A percentile compares a stretch with the other conserved stretches of the same genome.
These are phyloP conservation scores for Protonemura montana DNA, from an alignment of 2,888 invertebrate genomes.

Conservation along the genomic window DNA sequence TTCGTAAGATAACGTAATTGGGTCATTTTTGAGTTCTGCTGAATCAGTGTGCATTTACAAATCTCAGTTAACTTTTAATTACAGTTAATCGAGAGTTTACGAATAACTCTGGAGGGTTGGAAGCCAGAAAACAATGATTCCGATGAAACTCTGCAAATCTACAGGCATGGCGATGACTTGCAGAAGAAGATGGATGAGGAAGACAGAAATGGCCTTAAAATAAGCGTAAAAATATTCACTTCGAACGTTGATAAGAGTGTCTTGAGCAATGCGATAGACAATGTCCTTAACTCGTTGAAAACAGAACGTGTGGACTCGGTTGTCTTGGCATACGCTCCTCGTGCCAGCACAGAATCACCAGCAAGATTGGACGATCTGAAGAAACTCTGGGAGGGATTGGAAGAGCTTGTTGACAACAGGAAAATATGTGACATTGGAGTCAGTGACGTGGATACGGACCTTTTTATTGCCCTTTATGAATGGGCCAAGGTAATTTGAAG, in stretches of 20 bases:
- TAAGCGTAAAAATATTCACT: slow-evolving; percentile 87
- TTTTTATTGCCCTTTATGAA: slow-evolving; percentile 77
- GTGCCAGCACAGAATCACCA: slow-evolving; percentile 53
- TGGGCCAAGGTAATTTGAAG: slow-evolving; percentile 68
- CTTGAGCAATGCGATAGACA: slow-evolving; percentile 76
- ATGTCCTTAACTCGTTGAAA: slow-evolving; percentile 75
- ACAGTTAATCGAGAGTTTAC: slow-evolving; percentile 69
- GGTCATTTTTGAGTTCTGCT: slow-evolving; percentile 2
- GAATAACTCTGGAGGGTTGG: slow-evolving; percentile 64
- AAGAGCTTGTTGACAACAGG: slow-evolving; percentile 71
- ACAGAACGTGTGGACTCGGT: slow-evolving; percentile 82
- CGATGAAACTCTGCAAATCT: slow-evolving; percentile 47
- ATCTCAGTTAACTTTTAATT: slow-evolving; percentile 52
- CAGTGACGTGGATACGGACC: slow-evolving; percentile 86
- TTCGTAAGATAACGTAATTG: slow-evolving; percentile 16
- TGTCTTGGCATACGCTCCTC: slow-evolving; percentile 72
- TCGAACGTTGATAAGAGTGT: slow-evolving; percentile 72
- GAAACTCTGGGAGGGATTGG: slow-evolving; percentile 78
- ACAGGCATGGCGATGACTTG: slow-evolving; percentile 63
- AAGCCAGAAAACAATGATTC: slow-evolving; percentile 51
- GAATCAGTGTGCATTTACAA: slow-evolving; percentile 35
- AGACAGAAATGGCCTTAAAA: slow-evolving; percentile 78
- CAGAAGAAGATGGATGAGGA: slow-evolving; percentile 71
- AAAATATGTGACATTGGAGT: slow-evolving; percentile 81
- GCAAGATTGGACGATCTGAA: slow-evolving; percentile 70